Base-by-base conservation (phyloP, 2,888 invertebrate genomes). In the Chesias legatella region DNA sequence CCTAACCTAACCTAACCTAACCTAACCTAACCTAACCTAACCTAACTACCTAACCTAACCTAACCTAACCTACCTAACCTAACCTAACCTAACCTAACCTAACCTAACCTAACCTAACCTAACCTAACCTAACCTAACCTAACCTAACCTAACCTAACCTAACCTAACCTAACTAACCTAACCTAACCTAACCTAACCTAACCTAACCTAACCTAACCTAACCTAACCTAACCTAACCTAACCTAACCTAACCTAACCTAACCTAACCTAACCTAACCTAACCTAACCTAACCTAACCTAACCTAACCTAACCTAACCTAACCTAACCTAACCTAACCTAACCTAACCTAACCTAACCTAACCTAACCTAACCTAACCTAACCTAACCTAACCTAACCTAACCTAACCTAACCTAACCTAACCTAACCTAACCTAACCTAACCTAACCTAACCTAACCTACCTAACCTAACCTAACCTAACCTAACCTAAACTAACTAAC, bases 321-420 rank as follows among this genome's bases (percentile, higher is more conserved):
- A 48, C 48, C 48, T 48, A 44, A 45, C 45, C 49, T 45, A 45
- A 43, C 45, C 44, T 45, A 42, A 45, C 44, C 44, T 46, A 43
- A 42, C 49, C 45, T 45, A 42, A 42, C 45, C 43, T 45, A 42
- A 42, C 45, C 43, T 42, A 45, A 42, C 45, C 39, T 39, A 45
- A 42, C 49, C 50, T 43, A 47, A 48, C 51, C 48, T 44, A 47
- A 47, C 50, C 47, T 47, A 45, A 47, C 46, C 47, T 44, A 47
- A 47, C 50, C 47, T 47, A 47, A 51, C 46, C 50, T 47, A 44
- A 50, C 46, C 50, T 47, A 47, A 47, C 51, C 51, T 47, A 47
- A 51, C 47, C 51, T 48, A 45, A 51, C 51, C 51, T 47, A 47
- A 51, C 47, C 38, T 38, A 38, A 38, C 38, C 38, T 38, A 38